These are phyloP conservation scores for Ciconia maguari DNA, from an alignment of 2,113 vertebrate species.

Conservation along the genomic window DNA sequence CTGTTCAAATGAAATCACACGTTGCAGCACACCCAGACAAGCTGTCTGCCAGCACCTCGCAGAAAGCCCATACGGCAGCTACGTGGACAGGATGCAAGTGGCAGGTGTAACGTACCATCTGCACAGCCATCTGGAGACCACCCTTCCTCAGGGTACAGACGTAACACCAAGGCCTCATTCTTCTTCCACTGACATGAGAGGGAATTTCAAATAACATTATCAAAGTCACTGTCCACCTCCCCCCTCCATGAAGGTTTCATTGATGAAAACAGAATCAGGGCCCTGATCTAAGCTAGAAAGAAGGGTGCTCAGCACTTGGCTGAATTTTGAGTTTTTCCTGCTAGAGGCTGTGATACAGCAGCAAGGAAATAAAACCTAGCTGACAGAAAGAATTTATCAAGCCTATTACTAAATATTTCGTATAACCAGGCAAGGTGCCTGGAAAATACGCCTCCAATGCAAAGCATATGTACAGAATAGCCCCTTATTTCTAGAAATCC, in stretches of 20 bases:
- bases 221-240: neutral
- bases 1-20: neutral
- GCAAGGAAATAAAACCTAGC: neutral
- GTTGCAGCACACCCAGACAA: neutral
- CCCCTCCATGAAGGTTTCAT: neutral
- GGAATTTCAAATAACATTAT: neutral
- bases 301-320: neutral
- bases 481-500: neutral
- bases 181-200: neutral
- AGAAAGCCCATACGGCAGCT: neutral
- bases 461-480: neutral
- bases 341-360: neutral
- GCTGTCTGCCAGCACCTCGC: neutral
- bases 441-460: neutral
- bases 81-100: neutral
- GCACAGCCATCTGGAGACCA: constrained; percentile 31
- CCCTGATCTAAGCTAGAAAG: neutral
- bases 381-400: neutral
- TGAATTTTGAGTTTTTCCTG: neutral
- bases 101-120: constrained; percentile 31
- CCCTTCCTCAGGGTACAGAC: neutral
- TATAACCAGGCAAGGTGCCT: neutral
- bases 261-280: neutral
- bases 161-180: neutral
- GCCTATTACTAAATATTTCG: neutral